Evolutionary conservation across 1,140 invertebrate species (phyloP), one percentile per base, ranked within the genome.

Genomic region (Drosophila eugracilis): DNA sequence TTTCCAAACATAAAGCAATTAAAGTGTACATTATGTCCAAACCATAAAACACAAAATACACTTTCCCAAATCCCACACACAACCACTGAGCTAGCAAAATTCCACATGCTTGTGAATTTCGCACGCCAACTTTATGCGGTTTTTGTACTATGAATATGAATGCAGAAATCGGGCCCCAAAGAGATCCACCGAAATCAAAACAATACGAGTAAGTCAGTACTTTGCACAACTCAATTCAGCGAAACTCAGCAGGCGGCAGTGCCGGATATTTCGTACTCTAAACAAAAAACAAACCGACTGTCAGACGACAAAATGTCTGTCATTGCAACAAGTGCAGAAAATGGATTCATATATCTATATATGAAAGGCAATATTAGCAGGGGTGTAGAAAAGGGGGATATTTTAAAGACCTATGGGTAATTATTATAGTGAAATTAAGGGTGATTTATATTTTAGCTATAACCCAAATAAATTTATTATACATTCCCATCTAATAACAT

Each of bases 311-410:
- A 84, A 83, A 60, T 58, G 79, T 57, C 59, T 55, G 60, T 83
- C 69, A 78, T 83, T 78, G 78, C 78, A 78, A 57, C 69, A 70
- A 59, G 58, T 57, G 79, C 79, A 78, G 54, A 70, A 78, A 83
- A 75, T 78, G 79, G 45, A 75, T 48, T 53, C 44, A 32, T 30
- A 50, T 30, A 14, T 49, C 32, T 32, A 15, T 14, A 17, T 5
- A 41, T 21, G 15, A 10, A 63, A 34, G 10, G 26, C 17, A 21
- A 48, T 63, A 66, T 32, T 22, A 17, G 4, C 26, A 41, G 58
- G 21, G 63, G 26, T 15, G 12, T 12, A 7, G 34, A 10, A 12
- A 41, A 10, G 34, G 34, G 52, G 54, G 14, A 3, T 1, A 1
- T 12, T 15, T n/a, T 15, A 47, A 26, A 3, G 14, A 28, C 5